These are phyloP conservation scores for Anaspis maculata DNA, from an alignment of 2,888 invertebrate species.

Conservation along the genomic window DNA sequence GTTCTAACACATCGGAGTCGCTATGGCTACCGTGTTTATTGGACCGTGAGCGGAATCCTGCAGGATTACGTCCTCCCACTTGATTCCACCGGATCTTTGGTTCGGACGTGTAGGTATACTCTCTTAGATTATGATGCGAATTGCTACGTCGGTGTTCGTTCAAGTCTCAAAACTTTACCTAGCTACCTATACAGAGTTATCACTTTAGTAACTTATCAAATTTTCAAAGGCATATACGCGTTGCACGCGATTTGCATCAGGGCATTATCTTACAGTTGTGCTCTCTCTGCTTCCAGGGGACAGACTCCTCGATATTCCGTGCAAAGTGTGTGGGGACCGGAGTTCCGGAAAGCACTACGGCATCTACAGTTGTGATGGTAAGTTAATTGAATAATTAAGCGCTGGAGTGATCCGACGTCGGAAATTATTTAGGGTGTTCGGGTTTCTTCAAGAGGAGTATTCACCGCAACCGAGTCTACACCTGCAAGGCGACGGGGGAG, in stretches of 20 bases:
- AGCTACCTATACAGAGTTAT: no score
- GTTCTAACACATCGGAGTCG: constrained; percentile 7
- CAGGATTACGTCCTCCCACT: constrained; percentile 6
- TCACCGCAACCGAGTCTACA: constrained; percentile 91
- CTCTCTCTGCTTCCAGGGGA: constrained; percentile 72
- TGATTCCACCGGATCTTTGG: no score
- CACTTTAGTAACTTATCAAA: no score
- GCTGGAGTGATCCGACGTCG: background rate
- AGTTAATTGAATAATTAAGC: constrained; percentile 31
- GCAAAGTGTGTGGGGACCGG: constrained; percentile 97
- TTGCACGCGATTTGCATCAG: background rate
- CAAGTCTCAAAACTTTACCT: no score
- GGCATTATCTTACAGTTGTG: background rate
- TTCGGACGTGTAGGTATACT: no score
- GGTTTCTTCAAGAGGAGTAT: constrained; percentile 96
- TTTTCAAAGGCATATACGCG: no score
- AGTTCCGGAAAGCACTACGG: constrained; percentile 99
- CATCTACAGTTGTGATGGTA: constrained; percentile 98
- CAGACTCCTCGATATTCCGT: constrained; percentile 94
- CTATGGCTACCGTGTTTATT: constrained; percentile 12
- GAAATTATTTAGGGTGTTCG: constrained; percentile 64
- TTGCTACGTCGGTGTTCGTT: no score
- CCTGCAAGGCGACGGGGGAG: constrained; percentile 92
- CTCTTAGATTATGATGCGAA: no score
- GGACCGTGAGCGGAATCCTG: constrained; percentile 10